Percentiles rank a stretch among this genome's conserved stretches.
phyloP scores from a whole-genome alignment of 2,888 invertebrate species.

The Parapristionchus giblindavisi region DNA sequence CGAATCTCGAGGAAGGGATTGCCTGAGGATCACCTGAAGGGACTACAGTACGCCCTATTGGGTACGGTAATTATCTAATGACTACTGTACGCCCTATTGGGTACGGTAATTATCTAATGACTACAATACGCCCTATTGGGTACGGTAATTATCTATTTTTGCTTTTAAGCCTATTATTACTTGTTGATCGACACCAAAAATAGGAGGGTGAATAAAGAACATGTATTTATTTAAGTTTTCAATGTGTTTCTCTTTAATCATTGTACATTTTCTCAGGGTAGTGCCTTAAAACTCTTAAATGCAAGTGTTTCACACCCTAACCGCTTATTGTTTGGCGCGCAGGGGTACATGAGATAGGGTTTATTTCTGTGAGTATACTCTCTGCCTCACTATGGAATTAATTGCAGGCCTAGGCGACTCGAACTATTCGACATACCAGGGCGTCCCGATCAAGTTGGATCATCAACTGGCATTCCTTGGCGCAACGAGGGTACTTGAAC shows the following conservation, averaged over 20 bases:
- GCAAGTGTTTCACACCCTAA: too few species aligned
- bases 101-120: background rate
- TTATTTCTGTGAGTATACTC: too few species aligned
- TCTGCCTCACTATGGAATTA: too few species aligned
- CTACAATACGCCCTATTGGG: background rate
- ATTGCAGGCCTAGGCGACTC: constrained; percentile 75
- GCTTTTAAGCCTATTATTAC: too few species aligned
- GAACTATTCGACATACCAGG: constrained; percentile 75
- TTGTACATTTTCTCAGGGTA: too few species aligned
- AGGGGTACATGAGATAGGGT: too few species aligned
- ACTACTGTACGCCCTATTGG: background rate
- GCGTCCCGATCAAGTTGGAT: constrained; percentile 72
- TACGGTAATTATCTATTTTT: background rate
- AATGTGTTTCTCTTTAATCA: too few species aligned
- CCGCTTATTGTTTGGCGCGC: too few species aligned
- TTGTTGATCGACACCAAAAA: too few species aligned
- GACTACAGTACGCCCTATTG: constrained; percentile 73
- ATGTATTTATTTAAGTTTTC: too few species aligned
- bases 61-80: constrained; percentile 67
- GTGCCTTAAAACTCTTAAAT: too few species aligned
- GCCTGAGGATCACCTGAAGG: constrained; percentile 69
- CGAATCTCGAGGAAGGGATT: constrained; percentile 71
- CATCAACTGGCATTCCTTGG: constrained; percentile 72
- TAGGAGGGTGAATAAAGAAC: too few species aligned
- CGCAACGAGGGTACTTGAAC: constrained; percentile 72